Base-by-base conservation (phyloP, 2,113 vertebrate genomes). In the Athene noctua region DNA sequence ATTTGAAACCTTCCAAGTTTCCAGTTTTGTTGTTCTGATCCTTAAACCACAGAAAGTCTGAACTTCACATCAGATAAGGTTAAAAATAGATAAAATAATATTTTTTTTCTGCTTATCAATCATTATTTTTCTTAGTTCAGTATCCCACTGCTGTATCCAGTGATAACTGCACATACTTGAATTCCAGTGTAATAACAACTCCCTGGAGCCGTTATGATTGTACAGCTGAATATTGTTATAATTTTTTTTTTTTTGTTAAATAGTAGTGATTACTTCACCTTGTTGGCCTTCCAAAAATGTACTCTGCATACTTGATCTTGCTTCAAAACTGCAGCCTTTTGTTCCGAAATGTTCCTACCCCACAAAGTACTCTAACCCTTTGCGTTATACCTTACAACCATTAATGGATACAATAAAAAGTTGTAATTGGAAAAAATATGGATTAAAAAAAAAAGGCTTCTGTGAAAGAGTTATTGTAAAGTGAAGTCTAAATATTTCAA, bases 81-180 rank as follows among this genome's bases (percentile, higher is more conserved):
- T 94, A 92, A 94, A 95, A 95, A 87, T 71, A 90, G 42, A 38
- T 57, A 80, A 91, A 89, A 63, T 55, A 65, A 6, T 74, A 17
- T 7, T 92, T 80, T 49, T 72, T 66, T 63, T 15, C 42, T 74
- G 17, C 25, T 94, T 80, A 77, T 86, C 52, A 9, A 20, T 74
- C 66, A 47, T 62, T 71, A 40, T 68, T 91, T 92, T 55, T 47
- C 71, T 79, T 65, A 42, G 49, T 67, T 91, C 2, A 0, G 36
- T 61, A 27, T 92, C 36, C 40, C 49, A 34, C 47, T 92, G 57
- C 77, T 63, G 10, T 29, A 13, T 40, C 23, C 51, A 71, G 52
- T 74, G 82, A 74, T 94, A 90, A 57, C n/a, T 38, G 32, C 63
- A 22, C 63, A 54, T 72, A 15, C 47, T 86, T 90, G 51, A 83